Evolutionary conservation across 2,797 vertebrate species (phyloP).

Genomic region (Mycteria americana): DNA sequence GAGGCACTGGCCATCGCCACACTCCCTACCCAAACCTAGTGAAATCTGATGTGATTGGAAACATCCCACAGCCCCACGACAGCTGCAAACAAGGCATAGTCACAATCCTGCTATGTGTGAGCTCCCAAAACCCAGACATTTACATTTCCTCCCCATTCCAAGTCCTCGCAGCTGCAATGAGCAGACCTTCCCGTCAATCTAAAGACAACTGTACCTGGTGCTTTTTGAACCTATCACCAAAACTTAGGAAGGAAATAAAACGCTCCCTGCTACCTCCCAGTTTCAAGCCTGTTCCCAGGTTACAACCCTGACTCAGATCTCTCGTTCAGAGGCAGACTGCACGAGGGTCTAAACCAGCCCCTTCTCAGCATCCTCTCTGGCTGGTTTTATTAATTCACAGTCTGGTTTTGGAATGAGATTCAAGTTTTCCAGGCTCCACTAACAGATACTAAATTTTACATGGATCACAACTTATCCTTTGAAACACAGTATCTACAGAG

Average conservation of each 20-base stretch:
- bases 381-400: not conserved
- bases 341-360: not conserved
- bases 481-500: not conserved
- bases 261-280: not conserved
- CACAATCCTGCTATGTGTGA: fast-evolving
- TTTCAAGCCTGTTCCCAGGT: not conserved
- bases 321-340: not conserved
- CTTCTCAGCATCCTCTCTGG: not conserved
- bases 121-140: not conserved
- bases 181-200: not conserved
- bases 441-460: not conserved
- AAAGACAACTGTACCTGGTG: not conserved
- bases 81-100: not conserved
- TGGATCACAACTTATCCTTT: fast-evolving
- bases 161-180: not conserved
- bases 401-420: not conserved
- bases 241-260: not conserved
- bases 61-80: not conserved
- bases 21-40: not conserved
- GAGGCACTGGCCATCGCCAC: not conserved
- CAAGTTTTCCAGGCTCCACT: not conserved
- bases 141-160: fast-evolving
- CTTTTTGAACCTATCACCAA: not conserved
- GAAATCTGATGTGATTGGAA: not conserved
- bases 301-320: not conserved